Evolutionary conservation across 2,888 invertebrate species (phyloP).

Genomic region (Saturnia japonica): DNA sequence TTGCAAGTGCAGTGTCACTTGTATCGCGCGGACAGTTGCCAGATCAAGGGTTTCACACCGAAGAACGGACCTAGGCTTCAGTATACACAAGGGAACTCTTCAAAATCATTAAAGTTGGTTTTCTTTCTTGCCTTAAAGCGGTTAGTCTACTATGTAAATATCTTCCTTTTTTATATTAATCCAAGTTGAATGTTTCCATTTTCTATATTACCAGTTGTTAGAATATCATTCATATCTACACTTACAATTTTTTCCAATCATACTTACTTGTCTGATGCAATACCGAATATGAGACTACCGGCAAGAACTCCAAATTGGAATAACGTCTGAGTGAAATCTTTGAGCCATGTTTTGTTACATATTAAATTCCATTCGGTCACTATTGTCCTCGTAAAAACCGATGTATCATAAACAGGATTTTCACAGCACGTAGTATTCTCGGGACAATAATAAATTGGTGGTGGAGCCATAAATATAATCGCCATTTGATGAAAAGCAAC

Average conservation of each 20-base stretch:
- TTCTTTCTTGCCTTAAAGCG: no score
- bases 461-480: conserved; percentile 76
- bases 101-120: no score
- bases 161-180: neutral
- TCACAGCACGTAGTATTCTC: conserved; percentile 80
- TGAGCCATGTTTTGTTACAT: conserved; percentile 84
- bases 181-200: neutral
- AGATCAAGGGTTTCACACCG: no score
- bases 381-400: conserved; percentile 86
- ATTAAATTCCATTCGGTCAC: conserved; percentile 89
- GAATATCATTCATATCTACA: no score
- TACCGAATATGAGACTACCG: conserved; percentile 88
- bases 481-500: conserved; percentile 79
- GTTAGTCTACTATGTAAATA: neutral
- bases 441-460: conserved; percentile 54
- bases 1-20: no score
- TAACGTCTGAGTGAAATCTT: conserved; percentile 87
- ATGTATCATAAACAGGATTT: conserved; percentile 83
- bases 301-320: conserved; percentile 89
- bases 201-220: neutral
- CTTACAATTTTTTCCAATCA: neutral
- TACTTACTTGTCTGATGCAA: conserved; percentile 86
- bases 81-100: no score
- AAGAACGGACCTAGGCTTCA: no score
- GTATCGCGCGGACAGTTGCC: no score